Conservation (phyloP, 2,888 invertebrate species). For the Catocala nupta region DNA sequence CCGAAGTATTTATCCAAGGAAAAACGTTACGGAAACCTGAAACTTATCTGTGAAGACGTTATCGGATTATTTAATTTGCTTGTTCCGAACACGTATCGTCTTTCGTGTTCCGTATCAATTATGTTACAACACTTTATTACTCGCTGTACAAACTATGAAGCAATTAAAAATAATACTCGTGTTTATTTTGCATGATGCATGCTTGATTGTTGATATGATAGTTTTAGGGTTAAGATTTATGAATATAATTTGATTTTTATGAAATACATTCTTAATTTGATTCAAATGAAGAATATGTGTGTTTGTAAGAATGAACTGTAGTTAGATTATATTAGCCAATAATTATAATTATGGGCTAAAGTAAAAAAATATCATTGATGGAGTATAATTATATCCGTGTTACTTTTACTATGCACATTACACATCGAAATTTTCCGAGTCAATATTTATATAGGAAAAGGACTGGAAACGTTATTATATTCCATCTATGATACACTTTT, state of each 20-base stretch:
- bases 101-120: slow-evolving; percentile 51
- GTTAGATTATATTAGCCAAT: too few species aligned
- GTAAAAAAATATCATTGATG: too few species aligned
- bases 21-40: slow-evolving; percentile 40
- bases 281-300: too few species aligned
- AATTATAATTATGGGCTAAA: too few species aligned
- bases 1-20: slow-evolving; percentile 17
- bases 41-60: slow-evolving; percentile 42
- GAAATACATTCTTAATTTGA: too few species aligned
- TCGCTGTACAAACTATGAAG: slow-evolving; percentile 11
- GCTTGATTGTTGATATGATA: slow-evolving; percentile 12
- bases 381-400: too few species aligned
- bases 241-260: background rate
- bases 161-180: slow-evolving; percentile 21
- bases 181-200: slow-evolving; percentile 14
- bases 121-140: slow-evolving; percentile 29
- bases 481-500: too few species aligned
- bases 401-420: too few species aligned
- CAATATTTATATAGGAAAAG: too few species aligned
- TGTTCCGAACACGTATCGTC: slow-evolving; percentile 31
- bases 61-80: slow-evolving; percentile 34
- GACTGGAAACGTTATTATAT: too few species aligned
- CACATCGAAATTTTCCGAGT: too few species aligned
- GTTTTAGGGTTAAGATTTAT: slow-evolving; percentile 13
- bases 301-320: too few species aligned